Percentiles rank a stretch among this genome's conserved stretches.
Conservation (phyloP, 2,113 vertebrate genomes). For the Oceanites oceanicus region DNA sequence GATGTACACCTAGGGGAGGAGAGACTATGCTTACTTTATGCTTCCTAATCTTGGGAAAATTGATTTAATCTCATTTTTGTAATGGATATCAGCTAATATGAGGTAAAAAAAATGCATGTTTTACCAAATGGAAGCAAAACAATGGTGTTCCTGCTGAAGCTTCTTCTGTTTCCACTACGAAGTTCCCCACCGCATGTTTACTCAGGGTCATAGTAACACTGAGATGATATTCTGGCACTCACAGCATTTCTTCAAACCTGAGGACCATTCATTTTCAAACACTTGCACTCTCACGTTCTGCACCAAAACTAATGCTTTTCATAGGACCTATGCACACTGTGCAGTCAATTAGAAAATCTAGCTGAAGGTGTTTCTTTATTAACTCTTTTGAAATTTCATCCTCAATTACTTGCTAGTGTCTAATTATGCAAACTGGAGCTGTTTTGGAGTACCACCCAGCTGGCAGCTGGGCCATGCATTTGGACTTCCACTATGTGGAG, state of each 20-base stretch:
- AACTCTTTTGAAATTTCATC: neutral
- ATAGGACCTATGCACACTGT: neutral
- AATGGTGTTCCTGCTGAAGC: neutral
- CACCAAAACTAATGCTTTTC: neutral
- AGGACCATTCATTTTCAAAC: neutral
- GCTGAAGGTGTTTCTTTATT: neutral
- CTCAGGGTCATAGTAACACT: neutral
- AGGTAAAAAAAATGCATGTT: neutral
- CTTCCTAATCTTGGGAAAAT: neutral
- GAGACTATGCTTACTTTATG: neutral
- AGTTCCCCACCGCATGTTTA: neutral
- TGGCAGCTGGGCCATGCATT: neutral
- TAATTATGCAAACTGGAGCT: neutral
- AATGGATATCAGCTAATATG: neutral
- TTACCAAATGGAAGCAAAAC: neutral
- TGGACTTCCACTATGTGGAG: neutral
- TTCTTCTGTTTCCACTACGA: neutral
- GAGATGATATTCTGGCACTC: neutral
- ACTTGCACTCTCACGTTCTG: neutral
- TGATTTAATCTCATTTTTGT: neutral
- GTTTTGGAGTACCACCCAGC: neutral
- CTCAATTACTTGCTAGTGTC: neutral
- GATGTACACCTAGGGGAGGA: neutral
- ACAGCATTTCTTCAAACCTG: neutral
- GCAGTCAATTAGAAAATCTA: neutral